Percentiles rank a stretch among this genome's conserved stretches.
These are phyloP conservation scores for Vombatus ursinus DNA, from an alignment of 2,113 vertebrate species.

Conservation along the genomic window DNA sequence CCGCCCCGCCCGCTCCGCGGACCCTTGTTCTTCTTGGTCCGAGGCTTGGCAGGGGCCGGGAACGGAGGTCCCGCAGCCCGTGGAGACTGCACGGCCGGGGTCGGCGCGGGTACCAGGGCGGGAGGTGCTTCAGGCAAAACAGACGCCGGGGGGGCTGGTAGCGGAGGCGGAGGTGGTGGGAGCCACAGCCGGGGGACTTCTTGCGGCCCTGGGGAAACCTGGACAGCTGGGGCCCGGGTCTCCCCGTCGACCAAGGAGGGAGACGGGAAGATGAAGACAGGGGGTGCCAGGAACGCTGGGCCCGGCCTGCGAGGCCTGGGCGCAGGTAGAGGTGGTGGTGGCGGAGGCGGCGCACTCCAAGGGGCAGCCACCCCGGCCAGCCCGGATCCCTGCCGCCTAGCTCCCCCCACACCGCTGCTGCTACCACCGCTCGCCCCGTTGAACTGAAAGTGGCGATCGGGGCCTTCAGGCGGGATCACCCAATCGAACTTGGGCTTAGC, in stretches of 20 bases:
- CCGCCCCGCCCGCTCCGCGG: background rate
- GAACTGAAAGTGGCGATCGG: conserved; percentile 73
- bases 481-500: conserved; percentile 77
- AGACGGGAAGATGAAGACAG: conserved; percentile 74
- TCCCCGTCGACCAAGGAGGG: conserved; percentile 55
- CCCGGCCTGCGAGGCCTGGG: conserved; percentile 37
- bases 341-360: background rate
- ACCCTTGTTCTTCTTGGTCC: conserved; percentile 64
- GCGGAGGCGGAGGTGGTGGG: background rate
- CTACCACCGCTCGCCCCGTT: conserved; percentile 49
- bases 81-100: background rate
- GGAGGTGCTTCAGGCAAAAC: background rate
- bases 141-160: background rate
- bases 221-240: background rate
- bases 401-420: background rate
- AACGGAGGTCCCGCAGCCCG: background rate
- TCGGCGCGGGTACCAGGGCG: background rate
- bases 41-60: conserved; percentile 46
- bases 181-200: background rate
- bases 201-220: background rate
- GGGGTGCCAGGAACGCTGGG: conserved; percentile 65
- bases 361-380: background rate
- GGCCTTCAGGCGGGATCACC: conserved; percentile 60
- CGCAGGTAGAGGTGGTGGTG: background rate
- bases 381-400: background rate